Base-by-base conservation (phyloP, 2,797 vertebrate genomes). In the Apogon hyalosoma region DNA sequence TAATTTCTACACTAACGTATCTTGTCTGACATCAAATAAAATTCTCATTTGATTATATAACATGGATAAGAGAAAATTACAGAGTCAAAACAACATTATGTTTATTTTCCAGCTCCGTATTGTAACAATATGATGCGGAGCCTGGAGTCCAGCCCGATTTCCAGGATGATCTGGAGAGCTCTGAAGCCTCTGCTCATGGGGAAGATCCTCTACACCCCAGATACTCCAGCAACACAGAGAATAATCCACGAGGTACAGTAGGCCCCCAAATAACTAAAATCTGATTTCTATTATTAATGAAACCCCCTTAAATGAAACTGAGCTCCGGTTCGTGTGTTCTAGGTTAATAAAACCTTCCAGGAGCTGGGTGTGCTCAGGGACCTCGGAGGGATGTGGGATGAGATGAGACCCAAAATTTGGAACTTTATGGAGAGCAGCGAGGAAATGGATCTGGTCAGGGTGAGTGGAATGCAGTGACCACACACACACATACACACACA, bases 341-440 rank as follows among this genome's bases (percentile, higher is more conserved):
- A 99, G 98, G 97, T 98, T 57, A 99, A 99, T 87, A 97, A 95
- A 88, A 99, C 98, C 10, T 99, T 99, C 88, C 97, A 99, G 92
- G 97, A 99, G 63, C 76, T 99, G 18, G 94, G 96, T 11, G 93
- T 99, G 36, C 94, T 99, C 69, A 92, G 95, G 77, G 97, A 99
- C 80, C 90, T 98, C 0, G 96, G 96, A 47, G 97, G 95, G 33
- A 97, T 98, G 96, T 99, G 98, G 98, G 94, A 95, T 43, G 98
- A 99, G 77, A 89, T 97, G 86, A 95, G 88, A 65, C 97, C 96
- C 6, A 96, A 96, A 89, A 80, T 98, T 50, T 96, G 95, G 95
- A 93, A 86, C 14, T 99, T 99, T 79, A 95, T 99, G 94, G 97
- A 99, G 87, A 95, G 89, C 12, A 95, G 97, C 53, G 93, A 94